phyloP scores from a whole-genome alignment of 2,888 invertebrate genomes.

The Cerastoderma edule region DNA sequence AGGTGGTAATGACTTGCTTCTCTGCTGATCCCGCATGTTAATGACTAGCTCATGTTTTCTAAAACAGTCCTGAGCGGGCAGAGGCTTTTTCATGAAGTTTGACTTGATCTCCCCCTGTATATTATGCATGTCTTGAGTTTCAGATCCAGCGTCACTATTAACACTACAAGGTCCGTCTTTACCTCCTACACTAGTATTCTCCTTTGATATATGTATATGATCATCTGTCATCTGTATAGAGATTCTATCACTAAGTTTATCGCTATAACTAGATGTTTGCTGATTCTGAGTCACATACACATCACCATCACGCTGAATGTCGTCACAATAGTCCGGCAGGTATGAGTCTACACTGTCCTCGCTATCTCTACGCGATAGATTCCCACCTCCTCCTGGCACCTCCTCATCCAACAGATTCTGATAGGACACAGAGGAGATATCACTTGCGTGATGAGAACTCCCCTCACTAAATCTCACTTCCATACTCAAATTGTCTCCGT shows the following conservation, averaged over 20 bases:
- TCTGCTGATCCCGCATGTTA: slow-evolving; percentile 51
- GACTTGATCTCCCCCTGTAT: slow-evolving; percentile 34
- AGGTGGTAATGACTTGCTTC: slow-evolving; percentile 59
- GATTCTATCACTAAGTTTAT: slow-evolving; percentile 59
- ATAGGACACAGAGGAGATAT: slow-evolving; percentile 81
- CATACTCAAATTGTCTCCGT: slow-evolving; percentile 80
- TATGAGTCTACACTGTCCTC: slow-evolving; percentile 79
- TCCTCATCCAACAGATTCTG: slow-evolving; percentile 79
- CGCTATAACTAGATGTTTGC: slow-evolving; percentile 44
- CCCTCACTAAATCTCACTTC: slow-evolving; percentile 83
- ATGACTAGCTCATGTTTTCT: slow-evolving; percentile 60
- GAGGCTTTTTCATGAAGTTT: slow-evolving; percentile 37
- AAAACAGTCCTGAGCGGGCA: slow-evolving; percentile 57
- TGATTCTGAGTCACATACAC: slow-evolving; percentile 27
- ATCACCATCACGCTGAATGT: slow-evolving; percentile 67
- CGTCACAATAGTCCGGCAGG: slow-evolving; percentile 71
- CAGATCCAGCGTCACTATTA: slow-evolving; percentile 55
- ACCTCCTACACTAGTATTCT: slow-evolving; percentile 11
- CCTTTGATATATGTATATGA: slow-evolving; percentile 40
- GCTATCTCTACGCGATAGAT: slow-evolving; percentile 74
- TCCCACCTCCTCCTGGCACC: slow-evolving; percentile 60
- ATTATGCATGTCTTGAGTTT: slow-evolving; percentile 33
- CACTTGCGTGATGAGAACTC: slow-evolving; percentile 81
- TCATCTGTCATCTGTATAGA: slow-evolving; percentile 51
- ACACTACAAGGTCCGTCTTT: slow-evolving; percentile 53